A percentile compares a stretch with the other conserved stretches of the same genome.
These are phyloP conservation scores for Tachuris rubrigastra DNA, from an alignment of 2,113 vertebrate genomes.

Conservation along the genomic window DNA sequence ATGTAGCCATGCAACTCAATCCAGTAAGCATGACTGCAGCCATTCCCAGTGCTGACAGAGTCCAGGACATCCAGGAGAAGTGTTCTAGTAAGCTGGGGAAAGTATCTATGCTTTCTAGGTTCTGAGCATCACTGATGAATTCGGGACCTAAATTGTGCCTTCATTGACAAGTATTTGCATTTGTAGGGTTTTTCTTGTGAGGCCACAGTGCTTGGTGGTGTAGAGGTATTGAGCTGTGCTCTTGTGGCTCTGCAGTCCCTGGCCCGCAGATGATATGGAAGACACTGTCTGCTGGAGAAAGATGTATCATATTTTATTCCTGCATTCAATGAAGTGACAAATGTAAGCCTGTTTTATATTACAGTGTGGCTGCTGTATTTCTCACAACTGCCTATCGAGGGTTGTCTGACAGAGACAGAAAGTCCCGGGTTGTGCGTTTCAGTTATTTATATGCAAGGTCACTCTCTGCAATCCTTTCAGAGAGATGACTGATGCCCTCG, in stretches of 20 bases:
- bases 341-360: constrained; percentile 9
- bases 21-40: not conserved
- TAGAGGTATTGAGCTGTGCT: not conserved
- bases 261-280: not conserved
- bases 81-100: not conserved
- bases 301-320: not conserved
- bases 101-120: not conserved
- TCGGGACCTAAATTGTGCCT: not conserved
- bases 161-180: not conserved
- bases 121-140: not conserved
- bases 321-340: constrained; percentile 19
- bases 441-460: not conserved
- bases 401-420: constrained; percentile 12
- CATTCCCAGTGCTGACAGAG: not conserved
- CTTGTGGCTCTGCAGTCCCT: not conserved
- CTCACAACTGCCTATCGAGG: not conserved
- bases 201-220: accelerated
- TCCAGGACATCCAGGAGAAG: not conserved
- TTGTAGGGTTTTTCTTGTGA: not conserved
- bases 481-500: not conserved
- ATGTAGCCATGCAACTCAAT: not conserved
- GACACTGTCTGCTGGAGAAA: not conserved
- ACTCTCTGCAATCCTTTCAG: not conserved
- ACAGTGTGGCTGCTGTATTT: not conserved
- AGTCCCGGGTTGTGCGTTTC: not conserved